Base-by-base conservation (phyloP, 2,888 invertebrate genomes). In the Synanthedon formicaeformis region DNA sequence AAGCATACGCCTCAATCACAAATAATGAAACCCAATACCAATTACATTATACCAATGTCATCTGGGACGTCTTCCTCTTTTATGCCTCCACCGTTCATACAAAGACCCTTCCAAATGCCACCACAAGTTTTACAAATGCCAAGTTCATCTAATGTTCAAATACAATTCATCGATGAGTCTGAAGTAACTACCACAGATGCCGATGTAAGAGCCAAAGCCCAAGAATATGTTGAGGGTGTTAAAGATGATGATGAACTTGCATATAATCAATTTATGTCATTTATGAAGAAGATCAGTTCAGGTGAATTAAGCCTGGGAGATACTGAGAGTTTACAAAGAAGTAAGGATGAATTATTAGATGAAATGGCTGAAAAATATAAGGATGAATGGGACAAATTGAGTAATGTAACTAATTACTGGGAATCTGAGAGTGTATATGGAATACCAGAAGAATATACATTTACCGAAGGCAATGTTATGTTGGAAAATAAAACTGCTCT, bases 391-490 rank as follows among this genome's bases (percentile, higher is more conserved):
- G 91, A 92, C 55, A 92, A 93, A 71, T 85, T 95, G 48, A 92
- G 94, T 54, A 89, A 91, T 62, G 88, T 89, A 23, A 85, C 83
- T 55, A 75, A 86, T 55, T 90, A 90, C 50, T 96, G 96, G 96
- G 82, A 92, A 50, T 89, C 92, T 48, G 81, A 87, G 62, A 67
- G 67, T 58, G 78, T 78, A 41, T 78, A 85, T 78, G 83, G 84
- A 13, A 86, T 87, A 56, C 60, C 78, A 49, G 77, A 93, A 89
- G 92, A 93, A 58, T 96, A 96, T 70, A 82, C 88, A 63, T 96
- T 96, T 78, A 89, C 91, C 52, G 92, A 94, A 66, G 93, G 96
- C 41, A 98, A 98, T 89, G 93, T 96, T 11, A 93, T 97, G 92
- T 82, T 90, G 51, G 91, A 93, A 65, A 79, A 92, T 59, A 88